Percentiles rank a stretch among this genome's conserved stretches.
phyloP scores from a whole-genome alignment of 1,140 invertebrate genomes.

The Cotesia chilonis region DNA sequence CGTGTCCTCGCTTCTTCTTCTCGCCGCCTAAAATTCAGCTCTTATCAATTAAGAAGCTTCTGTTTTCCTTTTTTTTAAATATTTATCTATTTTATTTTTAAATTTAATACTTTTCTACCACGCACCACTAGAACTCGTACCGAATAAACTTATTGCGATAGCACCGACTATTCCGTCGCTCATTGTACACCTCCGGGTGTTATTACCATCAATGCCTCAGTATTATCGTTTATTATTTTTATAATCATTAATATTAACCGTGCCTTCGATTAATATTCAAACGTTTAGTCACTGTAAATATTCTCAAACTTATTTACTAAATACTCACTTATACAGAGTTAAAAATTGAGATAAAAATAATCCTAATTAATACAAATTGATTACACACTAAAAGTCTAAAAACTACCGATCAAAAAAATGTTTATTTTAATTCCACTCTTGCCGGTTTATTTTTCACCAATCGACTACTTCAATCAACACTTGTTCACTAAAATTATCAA shows the following conservation, averaged over 20 bases:
- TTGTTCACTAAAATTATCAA: too few species aligned
- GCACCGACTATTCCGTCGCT: conserved; percentile 61
- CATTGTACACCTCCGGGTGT: conserved; percentile 45
- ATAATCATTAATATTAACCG: background rate
- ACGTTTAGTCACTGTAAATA: too few species aligned
- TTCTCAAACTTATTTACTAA: too few species aligned
- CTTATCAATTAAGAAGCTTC: conserved; percentile 47
- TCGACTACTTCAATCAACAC: too few species aligned
- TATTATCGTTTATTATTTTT: conserved; percentile 1
- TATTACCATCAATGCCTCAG: conserved; percentile 8
- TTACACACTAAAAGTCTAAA: too few species aligned
- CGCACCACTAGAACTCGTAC: conserved; percentile 44
- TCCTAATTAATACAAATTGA: too few species aligned
- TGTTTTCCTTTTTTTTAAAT: conserved; percentile 24
- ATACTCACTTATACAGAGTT: too few species aligned
- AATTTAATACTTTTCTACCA: conserved; percentile 5
- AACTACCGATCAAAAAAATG: too few species aligned
- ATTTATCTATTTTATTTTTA: conserved; percentile 6
- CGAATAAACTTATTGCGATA: conserved; percentile 61
- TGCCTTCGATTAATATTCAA: too few species aligned
- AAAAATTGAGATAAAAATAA: too few species aligned
- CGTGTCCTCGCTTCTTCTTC: conserved; percentile 51
- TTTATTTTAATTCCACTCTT: too few species aligned
- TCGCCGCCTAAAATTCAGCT: conserved; percentile 54
- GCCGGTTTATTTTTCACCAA: too few species aligned